Base-by-base conservation (phyloP, 2,888 invertebrate genomes). In the Automeris io region DNA sequence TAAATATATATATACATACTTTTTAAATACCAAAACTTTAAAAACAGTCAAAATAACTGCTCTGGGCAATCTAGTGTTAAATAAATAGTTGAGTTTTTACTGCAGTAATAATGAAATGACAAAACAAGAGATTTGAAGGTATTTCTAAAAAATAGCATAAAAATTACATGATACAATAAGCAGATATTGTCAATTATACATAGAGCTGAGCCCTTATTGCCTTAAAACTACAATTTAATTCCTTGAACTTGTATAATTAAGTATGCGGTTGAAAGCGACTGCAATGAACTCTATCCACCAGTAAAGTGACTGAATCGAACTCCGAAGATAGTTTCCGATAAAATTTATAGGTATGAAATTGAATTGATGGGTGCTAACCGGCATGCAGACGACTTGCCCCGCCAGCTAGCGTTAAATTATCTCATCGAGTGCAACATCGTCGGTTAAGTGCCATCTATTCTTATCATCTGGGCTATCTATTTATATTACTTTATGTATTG, bases 371-470 rank as follows among this genome's bases (percentile, higher is more conserved):
- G 11, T 37, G 31, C 23, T 53, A 51, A 53, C 51, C 50, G 42
- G 54, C 57, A 13, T 37, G 39, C 37, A 39, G 36, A 36, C 21
- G 24, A 11, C 21, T n/a, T 16, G 23, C 47, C 46, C 37, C 55
- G 61, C 42, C 49, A 49, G 47, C 44, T 55, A 64, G 66, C 75
- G 70, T 74, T 69, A 79, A 77, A 76, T 80, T 76, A 76, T 76
- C 63, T 61, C 49, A 45, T 54, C 59, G 66, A 70, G 67, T 68
- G 75, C 73, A 66, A 70, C 70, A 67, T 71, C 64, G 58, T 47
- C 68, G 72, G 76, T 76, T 73, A 74, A 77, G 65, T 73, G 70
- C 49, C 64, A 53, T 47, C 60, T 58, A 63, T 65, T 61, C 56
- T 37, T 21, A 24, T 33, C 16, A 16, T 9, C 31, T 31, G 22